Percentiles rank a stretch among this genome's conserved stretches.
phyloP scores from a whole-genome alignment of 2,113 vertebrate genomes.

The Gallinago paraguaiae region DNA sequence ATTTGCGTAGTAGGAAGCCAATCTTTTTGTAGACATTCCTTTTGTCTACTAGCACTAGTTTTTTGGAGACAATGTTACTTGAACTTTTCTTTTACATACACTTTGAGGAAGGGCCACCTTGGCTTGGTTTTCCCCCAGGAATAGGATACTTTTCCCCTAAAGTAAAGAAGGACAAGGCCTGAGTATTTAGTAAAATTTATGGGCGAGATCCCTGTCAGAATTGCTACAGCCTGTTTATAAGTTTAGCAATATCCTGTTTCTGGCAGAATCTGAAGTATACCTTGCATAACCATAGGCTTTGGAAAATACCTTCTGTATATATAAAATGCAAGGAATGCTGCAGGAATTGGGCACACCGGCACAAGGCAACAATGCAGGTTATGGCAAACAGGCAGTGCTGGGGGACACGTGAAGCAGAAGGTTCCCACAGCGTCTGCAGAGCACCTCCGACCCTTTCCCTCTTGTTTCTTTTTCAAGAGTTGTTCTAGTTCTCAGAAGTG shows the following conservation, averaged over 20 bases:
- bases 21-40: neutral
- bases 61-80: neutral
- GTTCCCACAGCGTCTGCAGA: no score
- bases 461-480: neutral
- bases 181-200: neutral
- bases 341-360: no score
- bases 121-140: neutral
- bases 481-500: neutral
- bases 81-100: neutral
- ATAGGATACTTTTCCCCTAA: neutral
- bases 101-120: neutral
- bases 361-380: no score
- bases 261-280: neutral
- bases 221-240: neutral
- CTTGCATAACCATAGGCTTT: neutral
- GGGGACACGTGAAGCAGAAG: no score
- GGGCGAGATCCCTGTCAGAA: neutral
- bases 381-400: no score
- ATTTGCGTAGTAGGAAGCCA: neutral
- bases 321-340: no score
- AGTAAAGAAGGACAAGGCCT: neutral
- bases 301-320: neutral
- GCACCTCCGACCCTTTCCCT: neutral
- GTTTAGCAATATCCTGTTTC: neutral
- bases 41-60: neutral